phyloP scores from a whole-genome alignment of 2,113 vertebrate genomes.

The Rhinolophus sinicus region DNA sequence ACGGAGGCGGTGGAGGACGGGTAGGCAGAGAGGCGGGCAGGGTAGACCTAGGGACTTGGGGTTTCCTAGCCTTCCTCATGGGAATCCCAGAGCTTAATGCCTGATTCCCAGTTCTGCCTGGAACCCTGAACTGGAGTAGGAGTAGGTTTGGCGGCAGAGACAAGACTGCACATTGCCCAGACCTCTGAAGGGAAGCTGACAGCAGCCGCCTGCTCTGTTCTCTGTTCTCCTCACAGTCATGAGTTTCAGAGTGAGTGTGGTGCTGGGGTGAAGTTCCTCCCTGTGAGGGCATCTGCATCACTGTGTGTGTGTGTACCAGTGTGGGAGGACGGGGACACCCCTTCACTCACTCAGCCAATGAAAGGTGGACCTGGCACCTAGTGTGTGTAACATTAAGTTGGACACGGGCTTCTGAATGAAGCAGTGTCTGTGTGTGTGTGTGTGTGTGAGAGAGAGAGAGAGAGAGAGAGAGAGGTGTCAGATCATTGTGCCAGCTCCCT shows the following conservation, averaged over 20 bases:
- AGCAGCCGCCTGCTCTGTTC: background rate
- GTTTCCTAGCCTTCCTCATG: background rate
- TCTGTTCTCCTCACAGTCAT: background rate
- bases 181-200: background rate
- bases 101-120: background rate
- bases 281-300: background rate
- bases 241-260: background rate
- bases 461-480: background rate
- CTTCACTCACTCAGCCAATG: background rate
- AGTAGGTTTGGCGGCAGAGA: background rate
- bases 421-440: background rate
- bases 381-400: background rate
- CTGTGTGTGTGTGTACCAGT: background rate
- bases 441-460: too few relatives aligned
- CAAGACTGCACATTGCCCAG: background rate
- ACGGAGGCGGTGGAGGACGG: background rate
- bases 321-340: background rate
- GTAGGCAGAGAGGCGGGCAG: background rate
- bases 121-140: background rate
- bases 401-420: slow-evolving; percentile 8
- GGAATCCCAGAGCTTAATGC: slow-evolving; percentile 22
- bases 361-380: background rate
- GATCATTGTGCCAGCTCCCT: slow-evolving; percentile 16
- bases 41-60: background rate
- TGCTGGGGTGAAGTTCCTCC: background rate